Base-by-base conservation (phyloP, 2,888 invertebrate genomes). In the Mycalesis mineus region DNA sequence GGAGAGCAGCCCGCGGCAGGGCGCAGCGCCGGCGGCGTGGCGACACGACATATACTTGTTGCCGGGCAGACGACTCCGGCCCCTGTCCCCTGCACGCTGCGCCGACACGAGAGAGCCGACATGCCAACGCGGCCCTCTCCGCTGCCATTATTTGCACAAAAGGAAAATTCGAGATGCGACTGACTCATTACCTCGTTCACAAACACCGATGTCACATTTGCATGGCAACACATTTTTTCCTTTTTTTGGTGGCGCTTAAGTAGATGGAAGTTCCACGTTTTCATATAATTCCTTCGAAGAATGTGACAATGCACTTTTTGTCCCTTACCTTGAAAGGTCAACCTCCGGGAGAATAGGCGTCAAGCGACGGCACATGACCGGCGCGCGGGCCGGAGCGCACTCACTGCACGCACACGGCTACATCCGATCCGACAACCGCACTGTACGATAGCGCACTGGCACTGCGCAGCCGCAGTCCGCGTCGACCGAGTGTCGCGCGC, bases 151-250 rank as follows among this genome's bases (percentile, higher is more conserved):
- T 75, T 79, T 74, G 77, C 77, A 77, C 78, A 78, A 82, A 83
- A 84, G 81, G 85, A 88, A 87, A 84, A 84, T 85, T 88, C 86
- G 84, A 85, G 86, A 85, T 80, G 80, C 78, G 73, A 74, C 80
- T 85, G 87, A 87, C 78, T 86, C 86, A 84, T 82, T 78, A 75
- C 72, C 70, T 71, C 71, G 73, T 71, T 74, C 72, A 74, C 73
- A 71, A 73, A 73, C 69, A 68, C 68, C 66, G 69, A 67, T 67
- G 64, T 69, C 58, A 58, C 58, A 49, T 61, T 67, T 69, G 67
- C 70, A 65, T 68, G 62, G 68, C 66, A 69, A 72, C 71, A 65
- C 69, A 72, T 73, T 74, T 64, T 14, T n/a, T 63, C 65, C 63
- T 63, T 22, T 22, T 69, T 71, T 57, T 50, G 40, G 2, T 2